phyloP scores from a whole-genome alignment of 2,113 vertebrate genomes.

The Artemisiospiza belli region DNA sequence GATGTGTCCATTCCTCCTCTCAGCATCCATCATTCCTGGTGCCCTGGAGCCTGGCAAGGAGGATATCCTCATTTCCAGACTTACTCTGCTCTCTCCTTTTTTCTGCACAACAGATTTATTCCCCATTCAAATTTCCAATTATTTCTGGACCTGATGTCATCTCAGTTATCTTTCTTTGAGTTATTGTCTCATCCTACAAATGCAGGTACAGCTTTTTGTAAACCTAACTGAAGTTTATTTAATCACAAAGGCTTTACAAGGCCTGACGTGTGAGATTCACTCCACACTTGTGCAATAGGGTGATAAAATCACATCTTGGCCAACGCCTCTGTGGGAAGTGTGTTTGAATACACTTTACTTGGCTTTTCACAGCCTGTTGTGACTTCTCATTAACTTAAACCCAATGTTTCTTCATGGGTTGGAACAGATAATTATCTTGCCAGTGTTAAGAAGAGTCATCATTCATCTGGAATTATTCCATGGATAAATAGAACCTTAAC shows the following conservation, averaged over 20 bases:
- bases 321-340: constrained; percentile 8
- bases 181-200: background rate
- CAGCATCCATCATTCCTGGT: accelerated
- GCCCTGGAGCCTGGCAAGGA: background rate
- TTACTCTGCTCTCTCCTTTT: background rate
- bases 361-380: constrained; percentile 26
- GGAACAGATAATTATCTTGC: constrained; percentile 5
- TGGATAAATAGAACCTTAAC: background rate
- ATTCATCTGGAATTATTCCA: background rate
- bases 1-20: accelerated
- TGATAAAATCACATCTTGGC: constrained; percentile 33
- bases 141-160: background rate
- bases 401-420: background rate
- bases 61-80: background rate
- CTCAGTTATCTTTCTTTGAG: background rate
- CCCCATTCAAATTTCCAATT: background rate
- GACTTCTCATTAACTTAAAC: constrained; percentile 30
- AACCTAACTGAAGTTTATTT: constrained; percentile 38
- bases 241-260: constrained; percentile 1
- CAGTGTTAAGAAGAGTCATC: background rate
- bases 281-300: background rate
- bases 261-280: constrained; percentile 12
- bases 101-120: background rate
- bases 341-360: background rate
- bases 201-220: background rate